Percentiles rank a stretch among this genome's conserved stretches.
These are phyloP conservation scores for Dryobotodes eremita DNA, from an alignment of 2,888 invertebrate genomes.

Conservation along the genomic window DNA sequence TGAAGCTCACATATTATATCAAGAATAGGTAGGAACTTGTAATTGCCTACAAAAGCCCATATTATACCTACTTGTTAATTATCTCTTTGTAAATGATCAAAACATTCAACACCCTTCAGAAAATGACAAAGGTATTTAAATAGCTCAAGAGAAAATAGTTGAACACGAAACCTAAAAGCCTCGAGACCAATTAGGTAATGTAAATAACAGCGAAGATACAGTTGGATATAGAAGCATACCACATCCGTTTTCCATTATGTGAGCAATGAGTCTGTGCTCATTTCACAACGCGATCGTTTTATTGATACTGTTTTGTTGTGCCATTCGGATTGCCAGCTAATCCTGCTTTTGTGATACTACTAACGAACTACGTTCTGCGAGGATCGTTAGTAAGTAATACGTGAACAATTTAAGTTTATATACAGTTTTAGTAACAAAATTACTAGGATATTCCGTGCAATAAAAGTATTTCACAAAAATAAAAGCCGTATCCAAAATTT, in stretches of 20 bases:
- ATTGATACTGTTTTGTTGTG: conserved; percentile 54
- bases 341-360: conserved; percentile 56
- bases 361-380: conserved; percentile 52
- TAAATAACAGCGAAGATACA: conserved; percentile 48
- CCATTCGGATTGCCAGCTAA: conserved; percentile 48
- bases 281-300: conserved; percentile 51
- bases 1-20: background rate
- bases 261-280: conserved; percentile 49
- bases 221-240: conserved; percentile 28
- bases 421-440: conserved; percentile 6
- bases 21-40: background rate
- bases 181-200: conserved; percentile 42
- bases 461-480: conserved; percentile 11
- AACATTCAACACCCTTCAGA: conserved; percentile 27
- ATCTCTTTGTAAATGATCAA: background rate
- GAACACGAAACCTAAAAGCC: conserved; percentile 29
- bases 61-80: background rate
- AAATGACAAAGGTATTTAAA: conserved; percentile 2
- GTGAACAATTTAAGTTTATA: conserved; percentile 31
- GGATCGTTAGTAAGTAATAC: conserved; percentile 47
- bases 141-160: conserved; percentile 23
- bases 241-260: conserved; percentile 42
- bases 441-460: background rate
- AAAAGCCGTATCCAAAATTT: conserved; percentile 42
- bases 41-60: background rate